A percentile compares a stretch with the other conserved stretches of the same genome.
Conservation (phyloP, 2,113 vertebrate species). For the Neofelis nebulosa region DNA sequence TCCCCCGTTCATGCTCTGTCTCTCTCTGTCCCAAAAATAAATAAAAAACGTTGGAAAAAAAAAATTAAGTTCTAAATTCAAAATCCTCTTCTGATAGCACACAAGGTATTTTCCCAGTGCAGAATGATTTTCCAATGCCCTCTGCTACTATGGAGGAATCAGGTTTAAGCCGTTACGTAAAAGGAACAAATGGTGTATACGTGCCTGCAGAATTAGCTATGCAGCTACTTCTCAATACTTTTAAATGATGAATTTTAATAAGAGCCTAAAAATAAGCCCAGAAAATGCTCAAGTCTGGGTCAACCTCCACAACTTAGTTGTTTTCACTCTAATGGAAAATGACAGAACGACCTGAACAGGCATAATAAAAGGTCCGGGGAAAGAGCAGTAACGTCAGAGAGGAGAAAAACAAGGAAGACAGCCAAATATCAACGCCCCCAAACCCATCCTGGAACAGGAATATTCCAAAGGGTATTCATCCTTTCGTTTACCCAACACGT, state of each 20-base stretch:
- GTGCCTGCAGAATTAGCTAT: neutral
- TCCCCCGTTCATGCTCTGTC: too few relatives aligned
- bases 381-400: neutral
- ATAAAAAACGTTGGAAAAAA: too few relatives aligned
- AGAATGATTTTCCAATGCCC: neutral
- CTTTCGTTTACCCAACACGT: neutral
- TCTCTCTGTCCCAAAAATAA: too few relatives aligned
- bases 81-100: neutral
- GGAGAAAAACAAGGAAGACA: neutral
- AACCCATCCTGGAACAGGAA: neutral
- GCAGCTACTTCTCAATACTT: neutral
- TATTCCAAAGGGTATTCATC: neutral
- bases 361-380: neutral
- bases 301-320: conserved; percentile 20
- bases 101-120: conserved; percentile 23
- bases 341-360: neutral
- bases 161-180: conserved; percentile 24
- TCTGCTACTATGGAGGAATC: conserved; percentile 46
- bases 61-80: neutral
- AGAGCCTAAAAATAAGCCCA: neutral
- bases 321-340: conserved; percentile 31
- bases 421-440: neutral
- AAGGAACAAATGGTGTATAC: neutral
- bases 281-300: neutral
- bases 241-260: neutral